phyloP scores from a whole-genome alignment of 2,888 invertebrate genomes.

The Zeuzera pyrina region DNA sequence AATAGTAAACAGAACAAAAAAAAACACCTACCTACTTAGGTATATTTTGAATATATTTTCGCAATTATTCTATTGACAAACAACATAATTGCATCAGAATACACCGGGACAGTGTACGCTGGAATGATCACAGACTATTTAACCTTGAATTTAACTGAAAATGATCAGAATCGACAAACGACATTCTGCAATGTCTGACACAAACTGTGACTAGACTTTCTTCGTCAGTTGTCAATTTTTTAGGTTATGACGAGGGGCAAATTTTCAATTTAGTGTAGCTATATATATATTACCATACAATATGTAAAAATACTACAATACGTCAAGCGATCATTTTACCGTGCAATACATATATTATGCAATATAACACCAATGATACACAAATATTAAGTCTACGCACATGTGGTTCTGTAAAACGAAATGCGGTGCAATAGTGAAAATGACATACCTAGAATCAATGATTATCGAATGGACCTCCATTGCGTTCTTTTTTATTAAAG shows the following conservation, averaged over 20 bases:
- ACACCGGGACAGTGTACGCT: constrained; percentile 15
- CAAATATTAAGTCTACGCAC: constrained; percentile 63
- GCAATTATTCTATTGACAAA: constrained; percentile 1
- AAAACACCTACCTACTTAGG: too few species aligned
- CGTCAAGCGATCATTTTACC: too few species aligned
- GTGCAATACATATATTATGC: constrained; percentile 44
- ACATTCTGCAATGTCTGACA: constrained; percentile 39
- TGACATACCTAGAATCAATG: constrained; percentile 61
- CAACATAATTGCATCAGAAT: constrained; percentile 18
- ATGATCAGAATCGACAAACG: constrained; percentile 30
- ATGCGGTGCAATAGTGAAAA: constrained; percentile 58
- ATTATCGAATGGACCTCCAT: constrained; percentile 45
- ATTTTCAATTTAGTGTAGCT: constrained; percentile 23
- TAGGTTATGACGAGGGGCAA: too few species aligned
- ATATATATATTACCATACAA: constrained; percentile 22
- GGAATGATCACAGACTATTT: constrained; percentile 20
- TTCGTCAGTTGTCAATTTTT: constrained; percentile 50
- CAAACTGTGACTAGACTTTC: constrained; percentile 62
- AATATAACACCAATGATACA: constrained; percentile 47
- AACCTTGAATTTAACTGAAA: constrained; percentile 45
- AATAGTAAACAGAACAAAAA: neutral
- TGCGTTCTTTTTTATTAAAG: constrained; percentile 41
- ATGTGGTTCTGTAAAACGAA: constrained; percentile 64
- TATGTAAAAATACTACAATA: constrained; percentile 21
- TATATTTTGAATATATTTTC: too few species aligned